Conservation (phyloP, 2,113 vertebrate genomes). For the Rhinichthys klamathensis region DNA sequence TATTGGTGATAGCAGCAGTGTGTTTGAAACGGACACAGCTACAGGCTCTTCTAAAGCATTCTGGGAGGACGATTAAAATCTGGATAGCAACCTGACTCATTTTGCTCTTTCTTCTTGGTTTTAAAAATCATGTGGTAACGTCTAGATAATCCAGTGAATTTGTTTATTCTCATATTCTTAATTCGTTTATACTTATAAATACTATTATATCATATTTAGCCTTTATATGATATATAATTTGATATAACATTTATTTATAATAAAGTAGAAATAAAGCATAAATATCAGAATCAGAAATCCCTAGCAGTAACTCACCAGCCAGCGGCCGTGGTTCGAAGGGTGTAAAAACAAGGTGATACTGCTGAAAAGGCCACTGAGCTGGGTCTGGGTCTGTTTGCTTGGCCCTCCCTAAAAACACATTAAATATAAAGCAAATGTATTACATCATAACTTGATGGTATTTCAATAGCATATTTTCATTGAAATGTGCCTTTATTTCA, state of each 20-base stretch:
- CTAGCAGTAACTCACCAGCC: conserved; percentile 87
- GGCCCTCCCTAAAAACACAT: conserved; percentile 86
- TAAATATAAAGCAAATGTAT: conserved; percentile 29
- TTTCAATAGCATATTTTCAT: background rate
- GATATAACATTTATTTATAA: background rate
- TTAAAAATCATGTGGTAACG: background rate
- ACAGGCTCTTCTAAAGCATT: conserved; percentile 27
- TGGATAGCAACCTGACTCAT: background rate
- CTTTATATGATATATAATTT: background rate
- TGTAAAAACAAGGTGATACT: conserved; percentile 97
- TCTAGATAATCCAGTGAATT: background rate
- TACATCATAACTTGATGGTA: background rate
- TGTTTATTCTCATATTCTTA: too few relatives aligned
- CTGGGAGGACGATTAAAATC: background rate
- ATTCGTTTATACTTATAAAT: background rate
- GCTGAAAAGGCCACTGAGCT: conserved; percentile 92
- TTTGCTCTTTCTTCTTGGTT: background rate
- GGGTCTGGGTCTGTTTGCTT: conserved; percentile 91
- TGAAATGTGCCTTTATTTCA: background rate
- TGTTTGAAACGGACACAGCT: conserved; percentile 62
- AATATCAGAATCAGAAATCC: background rate
- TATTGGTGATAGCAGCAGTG: conserved; percentile 49
- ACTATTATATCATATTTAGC: background rate
- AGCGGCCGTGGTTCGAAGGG: conserved; percentile 95
- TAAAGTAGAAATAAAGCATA: background rate